phyloP scores from a whole-genome alignment of 2,888 invertebrate genomes.

The Mimas tiliae region DNA sequence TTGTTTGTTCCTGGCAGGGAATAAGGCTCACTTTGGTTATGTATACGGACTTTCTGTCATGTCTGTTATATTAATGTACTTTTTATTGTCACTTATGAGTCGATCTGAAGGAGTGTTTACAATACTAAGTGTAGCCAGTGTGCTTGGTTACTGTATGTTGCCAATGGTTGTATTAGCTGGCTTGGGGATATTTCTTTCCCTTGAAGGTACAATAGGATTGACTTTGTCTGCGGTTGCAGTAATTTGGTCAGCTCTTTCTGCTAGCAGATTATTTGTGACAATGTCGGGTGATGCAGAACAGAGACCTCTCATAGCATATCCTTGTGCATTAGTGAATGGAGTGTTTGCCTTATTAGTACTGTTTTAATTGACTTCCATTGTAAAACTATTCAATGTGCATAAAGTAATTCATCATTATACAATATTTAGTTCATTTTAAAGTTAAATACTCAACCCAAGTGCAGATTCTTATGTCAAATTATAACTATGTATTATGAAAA shows the following conservation, averaged over 20 bases:
- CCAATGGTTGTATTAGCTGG: conserved; percentile 96
- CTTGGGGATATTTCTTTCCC: conserved; percentile 89
- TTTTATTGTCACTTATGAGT: conserved; percentile 92
- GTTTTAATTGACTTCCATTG: conserved; percentile 85
- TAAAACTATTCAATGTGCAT: not conserved
- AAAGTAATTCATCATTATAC: conserved; percentile 1
- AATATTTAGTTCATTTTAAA: not conserved
- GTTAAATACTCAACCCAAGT: not conserved
- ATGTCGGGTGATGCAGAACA: conserved; percentile 95
- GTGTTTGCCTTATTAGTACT: conserved; percentile 96
- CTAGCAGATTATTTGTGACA: conserved; percentile 95
- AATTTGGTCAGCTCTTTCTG: conserved; percentile 95
- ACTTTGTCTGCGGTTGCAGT: conserved; percentile 88
- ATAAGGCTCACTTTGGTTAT: conserved; percentile 95
- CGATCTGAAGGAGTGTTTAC: conserved; percentile 88
- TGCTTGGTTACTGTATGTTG: conserved; percentile 96
- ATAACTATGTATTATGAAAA: no score
- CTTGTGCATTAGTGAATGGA: conserved; percentile 95
- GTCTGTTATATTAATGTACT: conserved; percentile 96
- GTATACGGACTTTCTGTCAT: conserved; percentile 96
- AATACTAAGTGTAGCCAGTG: conserved; percentile 91
- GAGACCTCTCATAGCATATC: conserved; percentile 94
- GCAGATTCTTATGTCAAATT: not conserved
- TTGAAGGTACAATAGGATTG: conserved; percentile 90
- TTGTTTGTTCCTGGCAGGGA: conserved; percentile 88